Evolutionary conservation across 2,113 vertebrate genomes (phyloP).

Genomic region (Hemichromis elongatus): DNA sequence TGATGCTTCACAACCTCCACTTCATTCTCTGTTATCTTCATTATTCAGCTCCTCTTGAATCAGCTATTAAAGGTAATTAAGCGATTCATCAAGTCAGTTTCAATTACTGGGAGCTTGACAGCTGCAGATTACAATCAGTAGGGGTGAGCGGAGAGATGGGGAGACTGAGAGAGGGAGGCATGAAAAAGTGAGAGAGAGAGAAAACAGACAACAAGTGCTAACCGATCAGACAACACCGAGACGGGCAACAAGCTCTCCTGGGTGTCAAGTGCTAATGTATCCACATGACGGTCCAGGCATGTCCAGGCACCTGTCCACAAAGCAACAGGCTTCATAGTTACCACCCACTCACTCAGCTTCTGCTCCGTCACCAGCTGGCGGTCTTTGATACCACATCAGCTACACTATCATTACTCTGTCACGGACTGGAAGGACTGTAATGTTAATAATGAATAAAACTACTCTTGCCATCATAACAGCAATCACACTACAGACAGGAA

Average conservation of each 20-base stretch:
- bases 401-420: slow-evolving; percentile 36
- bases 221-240: not conserved
- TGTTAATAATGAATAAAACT: slow-evolving; percentile 26
- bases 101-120: slow-evolving; percentile 90
- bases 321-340: slow-evolving; percentile 15
- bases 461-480: not conserved
- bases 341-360: slow-evolving; percentile 28
- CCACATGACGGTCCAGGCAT: not conserved
- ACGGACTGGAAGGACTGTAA: slow-evolving; percentile 1
- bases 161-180: slow-evolving; percentile 21
- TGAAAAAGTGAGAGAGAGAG: slow-evolving; percentile 36
- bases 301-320: not conserved
- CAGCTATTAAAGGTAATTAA: slow-evolving; percentile 92
- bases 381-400: slow-evolving; percentile 21
- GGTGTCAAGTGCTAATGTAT: not conserved
- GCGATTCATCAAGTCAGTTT: slow-evolving; percentile 94
- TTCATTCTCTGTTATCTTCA: slow-evolving; percentile 80
- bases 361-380: slow-evolving; percentile 17
- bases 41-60: slow-evolving; percentile 85
- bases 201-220: slow-evolving; percentile 3
- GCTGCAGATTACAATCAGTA: slow-evolving; percentile 84
- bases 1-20: slow-evolving; percentile 72
- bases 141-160: slow-evolving; percentile 40
- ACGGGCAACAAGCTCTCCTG: not conserved
- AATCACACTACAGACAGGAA: not conserved